Evolutionary conservation across 2,797 vertebrate genomes (phyloP), one percentile per base, ranked within the genome.

Genomic region (Gymnothorax javanicus): DNA sequence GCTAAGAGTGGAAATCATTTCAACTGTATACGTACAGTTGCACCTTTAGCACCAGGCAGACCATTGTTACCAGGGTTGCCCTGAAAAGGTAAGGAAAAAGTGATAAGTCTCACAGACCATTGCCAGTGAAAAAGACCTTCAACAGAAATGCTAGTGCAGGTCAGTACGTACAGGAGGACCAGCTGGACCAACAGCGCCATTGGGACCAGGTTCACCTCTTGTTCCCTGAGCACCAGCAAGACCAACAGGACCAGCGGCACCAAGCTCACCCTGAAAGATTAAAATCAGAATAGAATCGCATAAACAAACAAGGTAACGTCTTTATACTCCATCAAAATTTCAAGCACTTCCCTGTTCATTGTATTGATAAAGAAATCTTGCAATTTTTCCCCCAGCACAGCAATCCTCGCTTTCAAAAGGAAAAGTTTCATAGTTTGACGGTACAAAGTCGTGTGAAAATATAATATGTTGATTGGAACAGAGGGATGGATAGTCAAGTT

Each of bases 61-160:
- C 99, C 99, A 1, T 99, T 99, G 89, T 92, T 91, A 95, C 99
- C 99, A 83, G 98, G 98, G 92, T 99, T 99, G 87, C 99, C 99
- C 99, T 99, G 75, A 71, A 90, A 89, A 89, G 87, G 15, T 81
- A 23, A 85, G 6, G 87, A 54, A 62, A 87, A n/a, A 84, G 4
- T 12, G 12, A 23, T 62, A 7, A n/a, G 57, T 84, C 25, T 43
- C 23, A 58, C 3, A 33, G 25, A 43, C 52, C 25, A 33, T 52
- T 50, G 52, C 8, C 54, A 64, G 52, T n/a, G 15, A 56, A 7
- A 56, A 56, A 52, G 33, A 56, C 13, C 20, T 43, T n/a, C 6
- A 83, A 43, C 20, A 58, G 20, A 57, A 1, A 57, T 52, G 64
- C 69, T 33, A 3, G 17, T 87, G 82, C n/a, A 85, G 12, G 4